Conservation (phyloP, 2,113 vertebrate species). For the Lathamus discolor region DNA sequence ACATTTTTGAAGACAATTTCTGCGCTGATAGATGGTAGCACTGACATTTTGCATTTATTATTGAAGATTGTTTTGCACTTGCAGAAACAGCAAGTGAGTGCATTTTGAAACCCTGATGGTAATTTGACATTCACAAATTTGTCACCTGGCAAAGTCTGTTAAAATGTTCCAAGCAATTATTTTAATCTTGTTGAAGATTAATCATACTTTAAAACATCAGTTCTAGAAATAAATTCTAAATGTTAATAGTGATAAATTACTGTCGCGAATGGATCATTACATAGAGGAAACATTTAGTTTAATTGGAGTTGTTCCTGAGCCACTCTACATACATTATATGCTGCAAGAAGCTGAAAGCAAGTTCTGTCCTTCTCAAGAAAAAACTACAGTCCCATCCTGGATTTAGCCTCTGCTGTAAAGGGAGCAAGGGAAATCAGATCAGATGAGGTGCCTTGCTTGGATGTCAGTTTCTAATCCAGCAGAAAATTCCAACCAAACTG, state of each 20-base stretch:
- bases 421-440: neutral
- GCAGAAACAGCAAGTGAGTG: neutral
- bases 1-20: neutral
- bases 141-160: constrained; percentile 41
- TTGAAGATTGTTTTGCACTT: constrained; percentile 23
- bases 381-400: neutral
- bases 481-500: neutral
- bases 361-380: neutral
- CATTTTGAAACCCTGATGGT: constrained; percentile 10
- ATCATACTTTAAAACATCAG: neutral
- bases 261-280: neutral
- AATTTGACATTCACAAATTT: constrained; percentile 48
- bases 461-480: neutral
- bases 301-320: neutral
- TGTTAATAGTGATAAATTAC: constrained; percentile 46
- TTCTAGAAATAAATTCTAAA: constrained; percentile 56
- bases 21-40: neutral
- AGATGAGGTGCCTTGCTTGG: neutral
- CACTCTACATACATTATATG: neutral
- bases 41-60: constrained; percentile 38
- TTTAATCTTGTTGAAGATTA: constrained; percentile 42
- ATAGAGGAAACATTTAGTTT: constrained; percentile 46
- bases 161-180: constrained; percentile 51
- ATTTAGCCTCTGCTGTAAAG: neutral
- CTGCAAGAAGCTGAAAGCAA: neutral